Conservation (phyloP, 2,797 vertebrate genomes). For the Pangasius sanitwongsei region DNA sequence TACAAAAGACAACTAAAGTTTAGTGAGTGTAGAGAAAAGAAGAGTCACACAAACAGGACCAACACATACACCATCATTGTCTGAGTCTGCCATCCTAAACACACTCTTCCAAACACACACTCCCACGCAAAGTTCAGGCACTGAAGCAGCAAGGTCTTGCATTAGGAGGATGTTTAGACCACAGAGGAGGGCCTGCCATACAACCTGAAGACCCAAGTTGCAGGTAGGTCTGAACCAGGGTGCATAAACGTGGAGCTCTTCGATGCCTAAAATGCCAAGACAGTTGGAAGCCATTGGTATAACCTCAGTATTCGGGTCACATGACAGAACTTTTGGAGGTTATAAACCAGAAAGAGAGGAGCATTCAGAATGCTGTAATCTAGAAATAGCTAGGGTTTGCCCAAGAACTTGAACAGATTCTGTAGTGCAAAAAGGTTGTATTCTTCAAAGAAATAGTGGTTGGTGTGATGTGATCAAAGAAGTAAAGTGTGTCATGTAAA, state of each 20-base stretch:
- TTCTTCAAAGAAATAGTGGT: not conserved
- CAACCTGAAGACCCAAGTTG: not conserved
- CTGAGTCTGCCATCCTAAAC: not conserved
- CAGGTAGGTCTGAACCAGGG: not conserved
- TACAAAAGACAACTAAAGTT: not conserved
- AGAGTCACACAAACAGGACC: not conserved
- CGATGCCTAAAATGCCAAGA: not conserved
- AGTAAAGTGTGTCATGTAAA: constrained; percentile 4
- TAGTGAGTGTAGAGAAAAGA: not conserved
- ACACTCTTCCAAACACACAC: not conserved
- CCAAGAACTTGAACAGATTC: not conserved
- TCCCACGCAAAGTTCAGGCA: not conserved
- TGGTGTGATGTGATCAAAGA: not conserved
- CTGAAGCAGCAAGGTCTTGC: not conserved
- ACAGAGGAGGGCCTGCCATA: not conserved
- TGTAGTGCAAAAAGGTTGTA: not conserved
- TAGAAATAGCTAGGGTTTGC: not conserved
- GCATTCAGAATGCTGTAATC: not conserved
- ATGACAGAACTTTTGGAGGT: not conserved
- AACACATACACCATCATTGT: not conserved
- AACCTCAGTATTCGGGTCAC: not conserved
- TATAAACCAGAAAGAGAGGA: not conserved
- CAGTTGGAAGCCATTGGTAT: no score
- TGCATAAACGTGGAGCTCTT: not conserved
- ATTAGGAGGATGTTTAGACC: not conserved